Conservation (phyloP, 2,113 vertebrate species). For the Onychostoma macrolepis region DNA sequence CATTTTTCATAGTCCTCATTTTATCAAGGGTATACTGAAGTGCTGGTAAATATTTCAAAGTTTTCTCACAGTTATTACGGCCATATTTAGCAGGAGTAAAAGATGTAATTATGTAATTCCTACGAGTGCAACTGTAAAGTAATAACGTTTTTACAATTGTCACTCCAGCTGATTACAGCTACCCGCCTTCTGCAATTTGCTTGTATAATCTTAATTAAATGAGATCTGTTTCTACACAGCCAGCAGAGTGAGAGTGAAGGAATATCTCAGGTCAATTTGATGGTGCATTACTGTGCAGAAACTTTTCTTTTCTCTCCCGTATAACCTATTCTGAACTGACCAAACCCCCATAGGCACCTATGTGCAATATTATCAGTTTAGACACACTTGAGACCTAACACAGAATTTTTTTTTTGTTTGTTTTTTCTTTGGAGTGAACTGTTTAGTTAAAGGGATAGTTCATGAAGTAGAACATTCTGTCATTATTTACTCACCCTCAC, state of each 20-base stretch:
- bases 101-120: conserved; percentile 7
- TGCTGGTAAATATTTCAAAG: neutral
- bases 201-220: conserved; percentile 35
- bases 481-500: neutral
- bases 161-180: conserved; percentile 27
- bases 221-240: neutral
- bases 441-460: neutral
- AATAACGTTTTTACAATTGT: conserved; percentile 20
- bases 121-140: neutral
- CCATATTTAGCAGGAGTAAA: neutral
- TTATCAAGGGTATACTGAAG: conserved; percentile 1
- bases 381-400: neutral
- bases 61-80: neutral
- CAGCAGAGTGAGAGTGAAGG: neutral
- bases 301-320: neutral
- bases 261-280: conserved; percentile 4
- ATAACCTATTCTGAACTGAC: neutral
- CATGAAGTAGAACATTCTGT: neutral
- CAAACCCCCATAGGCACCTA: neutral
- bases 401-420: neutral
- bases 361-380: neutral
- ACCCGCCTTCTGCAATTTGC: conserved; percentile 17
- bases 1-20: conserved; percentile 1
- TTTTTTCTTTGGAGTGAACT: neutral
- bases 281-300: neutral